Base-by-base conservation (phyloP, 1,140 invertebrate species). In the Drosophila sproati region DNA sequence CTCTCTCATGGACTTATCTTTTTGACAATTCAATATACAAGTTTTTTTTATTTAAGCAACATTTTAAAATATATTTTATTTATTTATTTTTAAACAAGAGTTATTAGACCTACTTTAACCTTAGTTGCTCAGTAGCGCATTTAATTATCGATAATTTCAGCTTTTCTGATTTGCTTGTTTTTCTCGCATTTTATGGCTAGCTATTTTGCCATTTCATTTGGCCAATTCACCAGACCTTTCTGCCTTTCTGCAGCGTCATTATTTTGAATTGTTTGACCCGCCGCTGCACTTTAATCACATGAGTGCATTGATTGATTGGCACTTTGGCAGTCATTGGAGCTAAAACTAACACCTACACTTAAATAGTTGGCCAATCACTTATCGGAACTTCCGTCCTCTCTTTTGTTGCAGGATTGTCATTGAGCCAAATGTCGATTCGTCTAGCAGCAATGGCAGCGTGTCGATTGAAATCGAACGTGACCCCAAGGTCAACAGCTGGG, bases 381-480 rank as follows among this genome's bases (percentile, higher is more conserved):
- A 34, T 5, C 45, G 72, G 55, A 54, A 72, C 74, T 39, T 59
- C 64, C 43, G 43, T 47, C 50, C 51, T 43, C 28, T 7, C 12
- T 41, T 45, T 56, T 7, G 64, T 77, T 77, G 29, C 79, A 93
- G 92, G 43, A 77, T 93, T 61, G 57, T 83, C 8, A 91, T 93
- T 59, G 91, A 92, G 57, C 92, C 92, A 51, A 91, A 86, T 55
- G 62, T 82, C 28, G 75, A 55, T n/a, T 63, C 70, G 5, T 91
- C 88, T 3, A 50, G 45, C 31, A 92, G 55, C 64, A 92, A 91
- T 47, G 92, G 92, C 63, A 92, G 78, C 52, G 55, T 93, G 51
- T 41, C 59, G 50, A 92, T 93, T 41, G 77, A 82, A 20, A 88
- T 93, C 34, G 75, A 82, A 41, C 78, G 91, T 56, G 92, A 93